Conservation (phyloP, 1,140 invertebrate genomes). For the Drosophila pectinifera region DNA sequence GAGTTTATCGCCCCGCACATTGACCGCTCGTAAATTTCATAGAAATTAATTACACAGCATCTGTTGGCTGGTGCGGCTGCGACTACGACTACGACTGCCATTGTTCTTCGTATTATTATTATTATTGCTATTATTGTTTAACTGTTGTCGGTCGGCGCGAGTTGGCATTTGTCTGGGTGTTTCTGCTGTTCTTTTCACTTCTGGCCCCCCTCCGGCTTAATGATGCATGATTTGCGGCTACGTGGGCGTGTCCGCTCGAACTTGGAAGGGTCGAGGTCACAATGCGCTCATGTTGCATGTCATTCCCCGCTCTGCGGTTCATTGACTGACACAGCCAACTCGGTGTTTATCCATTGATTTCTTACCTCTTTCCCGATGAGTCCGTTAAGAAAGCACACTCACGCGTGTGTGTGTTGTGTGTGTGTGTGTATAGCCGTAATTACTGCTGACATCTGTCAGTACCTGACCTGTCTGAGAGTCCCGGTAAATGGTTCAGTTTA, state of each 20-base stretch:
- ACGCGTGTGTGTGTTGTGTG: conserved; percentile 30
- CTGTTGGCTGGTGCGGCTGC: conserved; percentile 25
- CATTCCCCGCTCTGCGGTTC: conserved; percentile 38
- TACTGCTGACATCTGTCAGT: conserved; percentile 58
- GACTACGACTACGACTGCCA: neutral
- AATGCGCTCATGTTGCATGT: conserved; percentile 43
- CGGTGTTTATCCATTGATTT: conserved; percentile 73
- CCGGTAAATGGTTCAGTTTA: conserved; percentile 68
- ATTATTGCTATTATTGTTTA: conserved; percentile 66
- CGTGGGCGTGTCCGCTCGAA: conserved; percentile 35
- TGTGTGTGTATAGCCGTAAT: conserved; percentile 49
- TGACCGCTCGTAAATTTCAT: conserved; percentile 52
- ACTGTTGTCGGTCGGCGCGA: conserved; percentile 48
- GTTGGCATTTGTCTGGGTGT: conserved; percentile 31
- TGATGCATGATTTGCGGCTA: conserved; percentile 68
- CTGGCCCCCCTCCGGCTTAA: conserved; percentile 38
- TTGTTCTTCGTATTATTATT: conserved; percentile 26
- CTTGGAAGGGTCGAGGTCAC: conserved; percentile 68
- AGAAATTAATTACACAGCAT: conserved; percentile 58
- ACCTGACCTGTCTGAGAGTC: conserved; percentile 47
- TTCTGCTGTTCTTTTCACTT: conserved; percentile 57
- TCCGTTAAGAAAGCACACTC: conserved; percentile 37
- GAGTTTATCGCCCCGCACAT: conserved; percentile 29
- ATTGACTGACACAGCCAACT: conserved; percentile 38
- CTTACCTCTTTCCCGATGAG: conserved; percentile 63